These are phyloP conservation scores for Phortica okadai DNA, from an alignment of 2,888 invertebrate genomes.

Conservation along the genomic window DNA sequence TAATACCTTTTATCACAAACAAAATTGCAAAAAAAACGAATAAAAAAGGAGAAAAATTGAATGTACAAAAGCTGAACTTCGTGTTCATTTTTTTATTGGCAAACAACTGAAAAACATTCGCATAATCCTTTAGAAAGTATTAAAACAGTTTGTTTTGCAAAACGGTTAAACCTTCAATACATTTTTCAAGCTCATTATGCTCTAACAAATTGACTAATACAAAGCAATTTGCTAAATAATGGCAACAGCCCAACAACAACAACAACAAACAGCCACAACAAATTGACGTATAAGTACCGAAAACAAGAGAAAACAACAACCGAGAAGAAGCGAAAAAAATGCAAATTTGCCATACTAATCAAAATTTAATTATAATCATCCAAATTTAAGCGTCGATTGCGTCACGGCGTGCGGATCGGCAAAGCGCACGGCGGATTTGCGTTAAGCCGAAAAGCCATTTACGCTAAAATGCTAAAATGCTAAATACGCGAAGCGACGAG, in stretches of 20 bases:
- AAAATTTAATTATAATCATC: constrained; percentile 13
- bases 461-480: background rate
- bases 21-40: too few relatives aligned
- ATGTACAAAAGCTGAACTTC: too few relatives aligned
- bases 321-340: background rate
- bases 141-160: background rate
- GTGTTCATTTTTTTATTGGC: too few relatives aligned
- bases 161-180: background rate
- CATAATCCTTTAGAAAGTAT: too few relatives aligned
- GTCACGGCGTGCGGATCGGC: background rate
- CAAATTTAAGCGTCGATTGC: background rate
- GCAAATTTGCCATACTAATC: constrained; percentile 13
- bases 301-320: background rate
- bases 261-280: background rate
- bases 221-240: constrained; percentile 10
- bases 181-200: constrained; percentile 4
- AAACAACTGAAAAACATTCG: too few relatives aligned
- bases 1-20: too few relatives aligned
- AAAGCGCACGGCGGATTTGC: background rate
- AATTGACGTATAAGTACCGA: background rate
- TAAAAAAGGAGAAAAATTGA: too few relatives aligned
- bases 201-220: background rate
- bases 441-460: constrained; percentile 14
- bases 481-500: background rate
- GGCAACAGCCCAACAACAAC: background rate